Conservation (phyloP, 2,797 vertebrate genomes). For the Platyrinchus mystaceus region DNA sequence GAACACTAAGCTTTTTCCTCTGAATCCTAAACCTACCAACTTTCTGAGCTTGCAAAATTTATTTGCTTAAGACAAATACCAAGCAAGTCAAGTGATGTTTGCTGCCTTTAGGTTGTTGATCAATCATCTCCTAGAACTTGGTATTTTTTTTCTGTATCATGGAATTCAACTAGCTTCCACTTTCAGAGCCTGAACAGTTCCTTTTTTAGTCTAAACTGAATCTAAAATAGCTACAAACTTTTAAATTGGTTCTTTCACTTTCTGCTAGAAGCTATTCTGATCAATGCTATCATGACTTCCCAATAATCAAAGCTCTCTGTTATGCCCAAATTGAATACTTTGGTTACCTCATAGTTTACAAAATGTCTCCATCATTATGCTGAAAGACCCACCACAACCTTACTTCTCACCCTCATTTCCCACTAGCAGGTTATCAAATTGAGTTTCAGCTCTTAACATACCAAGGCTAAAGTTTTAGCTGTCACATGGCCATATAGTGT, state of each 20-base stretch:
- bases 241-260: neutral
- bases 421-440: neutral
- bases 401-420: neutral
- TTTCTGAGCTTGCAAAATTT: neutral
- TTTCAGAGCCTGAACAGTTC: neutral
- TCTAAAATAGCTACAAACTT: neutral
- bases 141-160: neutral
- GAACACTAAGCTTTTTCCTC: neutral
- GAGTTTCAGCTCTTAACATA: neutral
- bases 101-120: neutral
- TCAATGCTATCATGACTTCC: neutral
- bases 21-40: neutral
- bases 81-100: neutral
- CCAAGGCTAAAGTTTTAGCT: neutral
- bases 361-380: neutral
- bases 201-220: neutral
- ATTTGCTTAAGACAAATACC: neutral
- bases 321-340: neutral
- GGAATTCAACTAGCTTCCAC: neutral
- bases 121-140: neutral
- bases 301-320: neutral
- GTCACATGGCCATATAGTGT: neutral
- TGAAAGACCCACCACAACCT: neutral
- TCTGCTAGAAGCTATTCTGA: neutral
- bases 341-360: neutral